Percentiles rank a stretch among this genome's conserved stretches.
Evolutionary conservation across 2,888 invertebrate species (phyloP).

Genomic region (Calliphora vomitoria): DNA sequence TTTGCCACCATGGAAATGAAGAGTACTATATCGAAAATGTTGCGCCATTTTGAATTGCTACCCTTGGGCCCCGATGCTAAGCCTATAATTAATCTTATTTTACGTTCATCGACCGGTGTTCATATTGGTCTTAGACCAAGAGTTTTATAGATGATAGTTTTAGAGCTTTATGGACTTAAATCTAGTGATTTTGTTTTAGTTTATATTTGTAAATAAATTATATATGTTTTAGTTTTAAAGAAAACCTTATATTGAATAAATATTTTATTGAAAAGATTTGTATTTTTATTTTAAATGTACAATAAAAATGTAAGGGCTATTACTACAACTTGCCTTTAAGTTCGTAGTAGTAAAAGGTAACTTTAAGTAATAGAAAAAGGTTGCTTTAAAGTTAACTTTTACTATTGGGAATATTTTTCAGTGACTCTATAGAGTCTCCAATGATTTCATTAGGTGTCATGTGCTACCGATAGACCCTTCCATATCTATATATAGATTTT

Average conservation of each 20-base stretch:
- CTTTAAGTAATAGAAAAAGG: too few species aligned
- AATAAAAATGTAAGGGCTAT: too few species aligned
- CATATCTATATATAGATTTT: too few species aligned
- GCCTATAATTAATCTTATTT: conserved; percentile 78
- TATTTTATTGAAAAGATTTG: background rate
- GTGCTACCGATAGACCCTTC: too few species aligned
- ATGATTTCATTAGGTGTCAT: too few species aligned
- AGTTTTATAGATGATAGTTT: background rate
- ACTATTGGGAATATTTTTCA: too few species aligned
- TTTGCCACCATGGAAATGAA: conserved; percentile 83
- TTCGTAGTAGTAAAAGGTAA: too few species aligned
- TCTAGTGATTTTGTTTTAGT: background rate
- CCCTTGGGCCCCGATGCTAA: conserved; percentile 79
- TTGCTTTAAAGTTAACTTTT: too few species aligned
- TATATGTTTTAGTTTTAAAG: background rate
- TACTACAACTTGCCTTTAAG: too few species aligned
- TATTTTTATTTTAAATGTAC: too few species aligned
- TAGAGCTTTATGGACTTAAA: background rate
- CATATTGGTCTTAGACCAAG: conserved; percentile 78
- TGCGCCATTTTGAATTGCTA: conserved; percentile 80
- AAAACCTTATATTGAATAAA: background rate
- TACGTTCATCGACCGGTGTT: conserved; percentile 80
- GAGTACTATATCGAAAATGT: conserved; percentile 79
- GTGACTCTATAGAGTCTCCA: too few species aligned
- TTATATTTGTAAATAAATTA: conserved; percentile 1